Evolutionary conservation across 2,888 invertebrate species (phyloP), one percentile per base, ranked within the genome.

Genomic region (Caenorhabditis becei): DNA sequence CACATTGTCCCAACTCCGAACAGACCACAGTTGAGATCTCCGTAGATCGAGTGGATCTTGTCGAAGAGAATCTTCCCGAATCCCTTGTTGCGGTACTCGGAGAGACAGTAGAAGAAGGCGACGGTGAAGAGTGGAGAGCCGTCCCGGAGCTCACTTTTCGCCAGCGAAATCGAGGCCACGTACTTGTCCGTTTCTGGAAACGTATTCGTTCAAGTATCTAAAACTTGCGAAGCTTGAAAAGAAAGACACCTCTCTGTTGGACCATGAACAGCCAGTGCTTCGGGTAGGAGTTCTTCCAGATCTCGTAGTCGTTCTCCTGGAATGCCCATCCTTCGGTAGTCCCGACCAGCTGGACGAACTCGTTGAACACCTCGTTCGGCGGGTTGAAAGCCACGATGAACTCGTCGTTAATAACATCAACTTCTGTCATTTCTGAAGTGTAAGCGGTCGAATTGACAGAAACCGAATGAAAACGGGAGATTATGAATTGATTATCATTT

Each of bases 1-100:
- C 67, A 67, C 67, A 67, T 67, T 1, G 67, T 56, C 44, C 67
- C 67, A 26, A 67, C 67, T 26, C 67, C 67, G 20, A 67, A 67
- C 11, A 67, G 54, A 3, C 24, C 26, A 14, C 54, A 54, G 28
- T 67, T 67, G 16, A 5, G 28, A 28, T 56, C 56, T 24, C 54
- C 44, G 35, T 67, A 67, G 7, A 56, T 56, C 14, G 54, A 41
- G 18, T 41, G 41, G 14, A 56, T 44, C 44, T 44, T 56, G 14
- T 67, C 44, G 28, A 67, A 67, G 11, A 67, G 41, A 41, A 56
- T 10, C 23, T 56, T 53, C 14, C 67, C 67, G 28, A 67, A 44
- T 23, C 54, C 54, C 5, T 18, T 18, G 28, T 28, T 67, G 2
- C 67, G 56, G n/a, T 24, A 67, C 20, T 54, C 44, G 23, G 20